Percentiles rank a stretch among this genome's conserved stretches.
These are phyloP conservation scores for Sebastes miniatus DNA, from an alignment of 2,797 vertebrate genomes.

Conservation along the genomic window DNA sequence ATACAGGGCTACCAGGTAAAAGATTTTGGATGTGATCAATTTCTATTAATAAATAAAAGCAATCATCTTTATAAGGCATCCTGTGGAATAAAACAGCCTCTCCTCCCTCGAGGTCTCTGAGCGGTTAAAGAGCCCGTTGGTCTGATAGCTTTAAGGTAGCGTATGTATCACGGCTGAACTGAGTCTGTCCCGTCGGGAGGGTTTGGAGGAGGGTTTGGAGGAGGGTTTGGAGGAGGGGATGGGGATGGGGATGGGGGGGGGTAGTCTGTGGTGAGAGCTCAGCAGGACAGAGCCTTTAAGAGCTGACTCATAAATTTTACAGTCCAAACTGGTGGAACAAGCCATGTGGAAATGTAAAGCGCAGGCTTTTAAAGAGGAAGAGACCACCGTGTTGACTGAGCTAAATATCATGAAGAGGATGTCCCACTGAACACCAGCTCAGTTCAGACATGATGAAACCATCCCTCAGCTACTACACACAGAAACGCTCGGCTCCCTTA, in stretches of 20 bases:
- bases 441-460: not conserved
- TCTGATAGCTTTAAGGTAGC: slow-evolving; percentile 70
- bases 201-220: slow-evolving; percentile 30
- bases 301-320: slow-evolving; percentile 82
- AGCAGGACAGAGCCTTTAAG: slow-evolving; percentile 68
- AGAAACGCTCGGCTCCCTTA: not conserved
- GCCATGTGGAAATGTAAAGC: slow-evolving; percentile 74
- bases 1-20: not conserved
- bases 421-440: slow-evolving; percentile 3
- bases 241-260: not conserved
- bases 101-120: slow-evolving; percentile 15
- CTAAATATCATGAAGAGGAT: slow-evolving; percentile 46
- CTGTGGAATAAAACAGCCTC: slow-evolving; percentile 3
- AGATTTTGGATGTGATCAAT: not conserved
- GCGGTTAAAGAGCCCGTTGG: slow-evolving; percentile 23
- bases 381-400: slow-evolving; percentile 44
- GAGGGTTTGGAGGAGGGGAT: slow-evolving; percentile 22
- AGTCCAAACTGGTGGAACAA: slow-evolving; percentile 61
- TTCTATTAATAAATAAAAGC: not conserved
- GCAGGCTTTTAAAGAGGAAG: slow-evolving; percentile 49
- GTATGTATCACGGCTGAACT: slow-evolving; percentile 52
- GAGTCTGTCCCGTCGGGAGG: slow-evolving; percentile 35
- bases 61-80: not conserved
- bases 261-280: slow-evolving; percentile 37
- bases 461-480: not conserved